A percentile compares a stretch with the other conserved stretches of the same genome.
Conservation (phyloP, 1,140 invertebrate genomes). For the Uloborus diversus region DNA sequence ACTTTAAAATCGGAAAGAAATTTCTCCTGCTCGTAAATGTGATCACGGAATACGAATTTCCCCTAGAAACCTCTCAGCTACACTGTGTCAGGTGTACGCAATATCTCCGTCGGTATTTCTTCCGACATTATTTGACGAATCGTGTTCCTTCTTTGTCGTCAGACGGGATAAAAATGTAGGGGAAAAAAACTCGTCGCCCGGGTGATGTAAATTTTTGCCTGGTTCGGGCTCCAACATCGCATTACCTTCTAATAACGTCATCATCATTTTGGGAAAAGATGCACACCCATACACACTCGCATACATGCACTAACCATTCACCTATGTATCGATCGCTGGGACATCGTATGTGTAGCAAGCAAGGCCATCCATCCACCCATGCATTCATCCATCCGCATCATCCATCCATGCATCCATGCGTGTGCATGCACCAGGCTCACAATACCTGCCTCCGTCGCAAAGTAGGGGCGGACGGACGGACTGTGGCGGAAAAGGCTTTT, state of each 20-base stretch:
- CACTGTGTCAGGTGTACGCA: background rate
- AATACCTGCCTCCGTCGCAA: constrained; percentile 21
- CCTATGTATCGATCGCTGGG: constrained; percentile 33
- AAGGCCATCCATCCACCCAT: constrained; percentile 32
- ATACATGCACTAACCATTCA: constrained; percentile 33
- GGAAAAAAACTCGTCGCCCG: too few relatives aligned
- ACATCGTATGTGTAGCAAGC: background rate
- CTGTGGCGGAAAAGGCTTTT: constrained; percentile 47
- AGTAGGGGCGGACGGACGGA: constrained; percentile 25
- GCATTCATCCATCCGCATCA: background rate
- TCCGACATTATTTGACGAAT: background rate
- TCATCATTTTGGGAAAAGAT: constrained; percentile 38
- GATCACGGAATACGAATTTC: too few relatives aligned
- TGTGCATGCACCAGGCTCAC: background rate
- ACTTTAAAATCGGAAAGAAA: too few relatives aligned
- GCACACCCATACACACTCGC: constrained; percentile 23
- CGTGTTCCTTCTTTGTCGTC: background rate
- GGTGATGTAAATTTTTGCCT: too few relatives aligned
- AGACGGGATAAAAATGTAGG: too few relatives aligned
- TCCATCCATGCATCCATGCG: constrained; percentile 28
- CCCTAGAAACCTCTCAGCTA: too few relatives aligned
- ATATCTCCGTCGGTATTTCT: background rate
- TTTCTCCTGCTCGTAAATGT: too few relatives aligned
- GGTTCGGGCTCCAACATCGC: constrained; percentile 35
- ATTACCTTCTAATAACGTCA: constrained; percentile 46